Conservation (phyloP, 2,797 vertebrate species). For the Sardinella longiceps region DNA sequence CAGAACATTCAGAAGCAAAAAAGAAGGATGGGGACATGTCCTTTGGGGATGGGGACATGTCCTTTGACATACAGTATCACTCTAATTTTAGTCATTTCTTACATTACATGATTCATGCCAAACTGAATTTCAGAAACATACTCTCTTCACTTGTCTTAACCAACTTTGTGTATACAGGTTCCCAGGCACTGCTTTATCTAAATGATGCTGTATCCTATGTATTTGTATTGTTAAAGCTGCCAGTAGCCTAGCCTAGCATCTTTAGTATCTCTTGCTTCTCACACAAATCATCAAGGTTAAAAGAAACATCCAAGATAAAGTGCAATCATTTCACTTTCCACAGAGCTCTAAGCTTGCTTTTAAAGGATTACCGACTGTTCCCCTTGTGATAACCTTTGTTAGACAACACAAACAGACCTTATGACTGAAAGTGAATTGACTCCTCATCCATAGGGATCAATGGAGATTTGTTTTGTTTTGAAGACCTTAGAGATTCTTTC, state of each 20-base stretch:
- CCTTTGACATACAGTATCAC: neutral
- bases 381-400: constrained; percentile 32
- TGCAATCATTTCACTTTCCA: neutral
- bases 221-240: neutral
- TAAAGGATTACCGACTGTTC: constrained; percentile 35
- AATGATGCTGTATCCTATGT: too few species aligned
- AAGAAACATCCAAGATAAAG: constrained; percentile 24
- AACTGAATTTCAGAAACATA: neutral
- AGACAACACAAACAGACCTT: constrained; percentile 15
- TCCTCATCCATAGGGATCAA: too few species aligned
- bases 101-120: constrained; percentile 33
- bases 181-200: too few species aligned
- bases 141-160: neutral
- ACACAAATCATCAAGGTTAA: neutral
- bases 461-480: too few species aligned
- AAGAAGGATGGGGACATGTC: too few species aligned
- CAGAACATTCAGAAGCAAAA: neutral
- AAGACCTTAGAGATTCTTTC: too few species aligned
- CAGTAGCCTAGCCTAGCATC: neutral
- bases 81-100: constrained; percentile 48
- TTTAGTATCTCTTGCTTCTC: neutral
- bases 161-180: neutral
- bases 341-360: constrained; percentile 42
- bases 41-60: neutral
- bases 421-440: constrained; percentile 22